phyloP scores from a whole-genome alignment of 2,113 vertebrate species.

The Castor canadensis region DNA sequence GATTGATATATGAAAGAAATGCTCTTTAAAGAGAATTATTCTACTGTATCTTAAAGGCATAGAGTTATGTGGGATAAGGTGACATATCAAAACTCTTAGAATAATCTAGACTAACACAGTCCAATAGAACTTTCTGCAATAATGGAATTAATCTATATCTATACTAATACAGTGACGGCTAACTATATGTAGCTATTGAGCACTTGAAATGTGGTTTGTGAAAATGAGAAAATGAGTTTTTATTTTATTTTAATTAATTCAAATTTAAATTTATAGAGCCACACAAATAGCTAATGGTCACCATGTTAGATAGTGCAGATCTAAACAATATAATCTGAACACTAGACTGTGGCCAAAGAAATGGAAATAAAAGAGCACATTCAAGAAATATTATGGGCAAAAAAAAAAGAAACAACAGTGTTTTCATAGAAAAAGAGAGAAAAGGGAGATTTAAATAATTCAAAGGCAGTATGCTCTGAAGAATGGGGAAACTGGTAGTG shows the following conservation, averaged over 20 bases:
- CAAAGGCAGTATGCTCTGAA: not conserved
- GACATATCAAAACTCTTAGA: not conserved
- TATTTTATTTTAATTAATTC: not conserved
- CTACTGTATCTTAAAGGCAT: not conserved
- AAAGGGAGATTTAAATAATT: conserved; percentile 18
- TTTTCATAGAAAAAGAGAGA: not conserved
- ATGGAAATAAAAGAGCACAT: not conserved
- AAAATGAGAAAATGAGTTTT: not conserved
- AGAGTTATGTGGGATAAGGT: not conserved
- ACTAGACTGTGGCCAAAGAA: not conserved
- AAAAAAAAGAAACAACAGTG: not conserved
- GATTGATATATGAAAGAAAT: not conserved
- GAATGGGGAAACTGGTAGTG: not conserved
- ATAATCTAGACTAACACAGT: not conserved
- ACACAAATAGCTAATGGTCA: not conserved
- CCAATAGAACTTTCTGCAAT: not conserved
- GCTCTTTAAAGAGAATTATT: not conserved
- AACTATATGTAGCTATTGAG: not conserved
- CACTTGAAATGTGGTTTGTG: not conserved
- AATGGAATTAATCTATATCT: not conserved
- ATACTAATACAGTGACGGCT: not conserved
- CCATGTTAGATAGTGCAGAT: not conserved
- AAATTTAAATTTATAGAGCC: not conserved
- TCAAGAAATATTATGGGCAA: not conserved
- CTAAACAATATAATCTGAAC: not conserved